phyloP scores from a whole-genome alignment of 2,113 vertebrate genomes.

The Zosterops borbonicus region DNA sequence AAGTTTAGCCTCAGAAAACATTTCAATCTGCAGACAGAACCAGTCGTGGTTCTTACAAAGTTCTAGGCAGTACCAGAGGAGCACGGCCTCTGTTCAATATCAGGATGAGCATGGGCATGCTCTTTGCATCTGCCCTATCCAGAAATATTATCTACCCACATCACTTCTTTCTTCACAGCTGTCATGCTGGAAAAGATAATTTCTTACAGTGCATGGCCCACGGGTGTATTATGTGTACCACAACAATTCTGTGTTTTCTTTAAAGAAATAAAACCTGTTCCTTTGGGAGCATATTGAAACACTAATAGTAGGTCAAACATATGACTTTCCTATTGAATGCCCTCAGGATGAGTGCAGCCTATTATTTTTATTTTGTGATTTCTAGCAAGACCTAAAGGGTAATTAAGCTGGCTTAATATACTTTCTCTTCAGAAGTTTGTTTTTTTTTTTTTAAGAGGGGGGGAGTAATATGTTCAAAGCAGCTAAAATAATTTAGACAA shows the following conservation, averaged over 20 bases:
- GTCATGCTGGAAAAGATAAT: background rate
- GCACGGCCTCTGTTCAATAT: accelerated
- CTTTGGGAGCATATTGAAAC: background rate
- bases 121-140: background rate
- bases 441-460: background rate
- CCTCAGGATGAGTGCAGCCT: background rate
- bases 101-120: background rate
- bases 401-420: constrained; percentile 57
- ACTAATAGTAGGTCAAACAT: background rate
- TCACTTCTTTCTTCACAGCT: background rate
- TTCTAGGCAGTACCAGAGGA: background rate
- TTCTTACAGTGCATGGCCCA: background rate
- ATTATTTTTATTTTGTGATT: background rate
- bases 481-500: background rate
- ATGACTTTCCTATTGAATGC: background rate
- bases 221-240: background rate
- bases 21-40: background rate
- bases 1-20: background rate
- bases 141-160: background rate
- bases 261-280: background rate
- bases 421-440: background rate
- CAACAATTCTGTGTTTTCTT: background rate
- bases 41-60: background rate
- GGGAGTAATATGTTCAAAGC: background rate
- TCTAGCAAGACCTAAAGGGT: background rate